A percentile compares a stretch with the other conserved stretches of the same genome.
Conservation (phyloP, 2,113 vertebrate genomes). For the Vireo altiloquus region DNA sequence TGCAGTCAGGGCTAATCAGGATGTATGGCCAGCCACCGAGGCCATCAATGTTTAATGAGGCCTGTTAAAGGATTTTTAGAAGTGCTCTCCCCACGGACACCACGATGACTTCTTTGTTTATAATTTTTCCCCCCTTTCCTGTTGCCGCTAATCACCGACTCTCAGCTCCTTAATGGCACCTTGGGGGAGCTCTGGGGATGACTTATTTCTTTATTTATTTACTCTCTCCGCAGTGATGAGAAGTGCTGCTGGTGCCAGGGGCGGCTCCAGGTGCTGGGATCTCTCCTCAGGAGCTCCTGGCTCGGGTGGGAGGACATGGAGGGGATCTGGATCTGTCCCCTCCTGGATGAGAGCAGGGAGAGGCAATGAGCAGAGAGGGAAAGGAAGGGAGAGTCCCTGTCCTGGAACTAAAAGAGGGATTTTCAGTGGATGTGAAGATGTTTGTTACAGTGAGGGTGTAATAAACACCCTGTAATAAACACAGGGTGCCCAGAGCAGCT, state of each 20-base stretch:
- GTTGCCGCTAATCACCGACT: constrained; percentile 57
- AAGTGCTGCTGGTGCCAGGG: not conserved
- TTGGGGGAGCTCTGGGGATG: constrained; percentile 39
- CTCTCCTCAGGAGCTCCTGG: not conserved
- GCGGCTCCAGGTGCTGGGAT: rapidly evolving
- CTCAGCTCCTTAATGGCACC: constrained; percentile 51
- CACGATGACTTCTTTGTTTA: constrained; percentile 59
- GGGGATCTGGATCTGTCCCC: not conserved
- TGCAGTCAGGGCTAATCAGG: constrained; percentile 54
- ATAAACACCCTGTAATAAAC: not conserved
- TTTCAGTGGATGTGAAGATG: not conserved
- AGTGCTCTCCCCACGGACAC: constrained; percentile 40
- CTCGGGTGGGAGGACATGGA: no score
- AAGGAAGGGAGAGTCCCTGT: not conserved
- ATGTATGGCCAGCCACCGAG: constrained; percentile 61
- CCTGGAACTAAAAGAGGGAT: not conserved
- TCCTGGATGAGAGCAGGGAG: not conserved
- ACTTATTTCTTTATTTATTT: constrained; percentile 41
- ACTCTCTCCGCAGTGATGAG: not conserved
- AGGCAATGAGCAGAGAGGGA: no score
- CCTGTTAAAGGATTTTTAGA: constrained; percentile 68
- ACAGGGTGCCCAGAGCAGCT: not conserved
- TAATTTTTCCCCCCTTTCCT: constrained; percentile 39
- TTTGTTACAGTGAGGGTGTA: not conserved
- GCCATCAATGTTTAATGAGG: constrained; percentile 62